Percentiles rank a stretch among this genome's conserved stretches.
phyloP scores from a whole-genome alignment of 2,888 invertebrate species.

The Sylvicola cinctus region DNA sequence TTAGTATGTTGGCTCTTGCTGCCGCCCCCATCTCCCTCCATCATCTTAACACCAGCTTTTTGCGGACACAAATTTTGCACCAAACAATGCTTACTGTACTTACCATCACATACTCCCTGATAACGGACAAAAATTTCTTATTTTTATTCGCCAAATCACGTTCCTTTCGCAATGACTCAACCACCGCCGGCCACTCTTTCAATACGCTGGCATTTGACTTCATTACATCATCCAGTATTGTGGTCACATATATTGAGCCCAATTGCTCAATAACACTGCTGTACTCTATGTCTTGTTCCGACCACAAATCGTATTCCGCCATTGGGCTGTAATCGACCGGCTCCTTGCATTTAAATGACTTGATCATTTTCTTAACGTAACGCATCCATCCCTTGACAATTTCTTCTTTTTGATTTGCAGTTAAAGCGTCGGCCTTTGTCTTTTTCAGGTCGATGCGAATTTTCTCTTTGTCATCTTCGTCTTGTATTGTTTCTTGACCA shows the following conservation, averaged over 20 bases:
- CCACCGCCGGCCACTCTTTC: slow-evolving; percentile 14
- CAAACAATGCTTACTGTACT: slow-evolving; percentile 12
- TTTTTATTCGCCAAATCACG: slow-evolving; percentile 23
- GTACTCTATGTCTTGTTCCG: slow-evolving; percentile 54
- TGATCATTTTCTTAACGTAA: slow-evolving; percentile 25
- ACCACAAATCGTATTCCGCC: slow-evolving; percentile 73
- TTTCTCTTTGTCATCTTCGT: slow-evolving; percentile 20
- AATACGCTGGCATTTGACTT: slow-evolving; percentile 11
- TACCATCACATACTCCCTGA: slow-evolving; percentile 27
- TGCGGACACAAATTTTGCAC: too few relatives aligned
- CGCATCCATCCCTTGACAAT: slow-evolving; percentile 29
- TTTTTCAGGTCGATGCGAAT: slow-evolving; percentile 18
- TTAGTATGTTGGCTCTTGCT: too few relatives aligned
- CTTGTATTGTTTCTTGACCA: slow-evolving; percentile 21
- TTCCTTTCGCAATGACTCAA: slow-evolving; percentile 11
- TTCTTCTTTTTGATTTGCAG: slow-evolving; percentile 30
- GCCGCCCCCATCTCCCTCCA: too few relatives aligned
- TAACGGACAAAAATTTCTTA: slow-evolving; percentile 21
- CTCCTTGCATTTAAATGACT: slow-evolving; percentile 23
- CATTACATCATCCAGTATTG: slow-evolving; percentile 8
- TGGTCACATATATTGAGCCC: background rate
- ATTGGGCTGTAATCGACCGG: slow-evolving; percentile 57
- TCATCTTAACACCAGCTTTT: too few relatives aligned
- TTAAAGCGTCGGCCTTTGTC: slow-evolving; percentile 15
- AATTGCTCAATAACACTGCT: slow-evolving; percentile 65